These are phyloP conservation scores for Dermatemys mawii DNA, from an alignment of 2,113 vertebrate species.

Conservation along the genomic window DNA sequence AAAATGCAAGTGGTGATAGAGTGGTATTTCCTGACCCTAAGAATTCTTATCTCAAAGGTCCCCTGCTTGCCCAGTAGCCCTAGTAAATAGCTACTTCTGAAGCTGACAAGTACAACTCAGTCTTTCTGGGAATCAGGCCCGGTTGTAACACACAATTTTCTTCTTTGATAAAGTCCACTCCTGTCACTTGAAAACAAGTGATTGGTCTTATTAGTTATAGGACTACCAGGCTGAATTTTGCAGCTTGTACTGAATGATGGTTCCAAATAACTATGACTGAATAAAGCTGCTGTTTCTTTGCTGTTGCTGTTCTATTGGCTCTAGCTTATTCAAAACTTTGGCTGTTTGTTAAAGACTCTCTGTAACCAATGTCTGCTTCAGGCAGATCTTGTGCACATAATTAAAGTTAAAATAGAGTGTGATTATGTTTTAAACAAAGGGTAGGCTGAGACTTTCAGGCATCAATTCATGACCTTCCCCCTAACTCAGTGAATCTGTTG, in stretches of 20 bases:
- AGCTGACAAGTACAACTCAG: not conserved
- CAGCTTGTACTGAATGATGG: not conserved
- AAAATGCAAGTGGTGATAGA: not conserved
- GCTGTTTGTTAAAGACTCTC: not conserved
- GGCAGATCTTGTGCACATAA: not conserved
- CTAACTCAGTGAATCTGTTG: conserved; percentile 3
- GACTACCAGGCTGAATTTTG: conserved; percentile 5
- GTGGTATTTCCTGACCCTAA: not conserved
- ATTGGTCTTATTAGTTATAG: conserved; percentile 11
- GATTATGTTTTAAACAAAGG: not conserved
- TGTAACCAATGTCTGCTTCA: not conserved
- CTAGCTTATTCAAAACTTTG: not conserved
- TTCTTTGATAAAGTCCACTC: conserved; percentile 49
- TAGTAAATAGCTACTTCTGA: not conserved
- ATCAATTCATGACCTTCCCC: too few species aligned
- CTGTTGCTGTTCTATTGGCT: not conserved
- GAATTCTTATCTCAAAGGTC: not conserved
- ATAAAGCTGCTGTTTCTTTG: not conserved
- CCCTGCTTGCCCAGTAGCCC: not conserved
- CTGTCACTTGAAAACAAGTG: conserved; percentile 2
- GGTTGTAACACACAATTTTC: not conserved
- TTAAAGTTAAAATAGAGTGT: not conserved
- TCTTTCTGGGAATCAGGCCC: not conserved
- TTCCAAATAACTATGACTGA: not conserved
- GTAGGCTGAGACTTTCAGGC: not conserved